These are phyloP conservation scores for Pteronura brasiliensis DNA, from an alignment of 2,113 vertebrate species.

Conservation along the genomic window DNA sequence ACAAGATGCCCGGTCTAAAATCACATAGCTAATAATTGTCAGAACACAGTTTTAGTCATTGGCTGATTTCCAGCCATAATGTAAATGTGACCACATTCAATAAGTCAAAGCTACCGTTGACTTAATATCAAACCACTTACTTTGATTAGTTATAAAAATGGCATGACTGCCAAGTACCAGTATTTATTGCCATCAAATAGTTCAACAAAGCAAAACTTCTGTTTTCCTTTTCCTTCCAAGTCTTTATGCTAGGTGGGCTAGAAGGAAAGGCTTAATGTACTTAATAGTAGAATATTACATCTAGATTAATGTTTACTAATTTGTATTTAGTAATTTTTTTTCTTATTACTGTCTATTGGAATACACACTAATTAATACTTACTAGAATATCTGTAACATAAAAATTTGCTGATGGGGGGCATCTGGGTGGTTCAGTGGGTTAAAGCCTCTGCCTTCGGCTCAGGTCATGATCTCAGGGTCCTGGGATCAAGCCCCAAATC, in stretches of 20 bases:
- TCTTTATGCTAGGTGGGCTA: neutral
- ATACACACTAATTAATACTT: neutral
- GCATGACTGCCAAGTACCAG: neutral
- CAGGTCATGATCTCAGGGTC: too few relatives aligned
- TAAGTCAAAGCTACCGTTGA: neutral
- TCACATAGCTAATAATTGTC: neutral
- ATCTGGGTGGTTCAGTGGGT: too few relatives aligned
- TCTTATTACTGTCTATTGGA: neutral
- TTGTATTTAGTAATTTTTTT: neutral
- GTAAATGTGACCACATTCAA: neutral
- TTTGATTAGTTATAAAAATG: constrained; percentile 18
- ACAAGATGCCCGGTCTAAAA: neutral
- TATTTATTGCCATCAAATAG: neutral
- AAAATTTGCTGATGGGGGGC: neutral
- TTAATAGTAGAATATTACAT: neutral
- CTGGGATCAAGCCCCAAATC: too few relatives aligned
- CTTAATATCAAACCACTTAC: neutral
- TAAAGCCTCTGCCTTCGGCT: too few relatives aligned
- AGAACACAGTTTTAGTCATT: constrained; percentile 4
- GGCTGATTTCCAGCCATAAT: neutral
- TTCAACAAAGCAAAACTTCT: neutral
- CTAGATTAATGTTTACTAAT: neutral
- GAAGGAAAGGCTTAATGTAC: neutral
- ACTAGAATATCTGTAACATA: neutral
- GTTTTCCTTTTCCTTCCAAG: neutral